phyloP scores from a whole-genome alignment of 1,140 invertebrate species.

The Hermetia illucens region DNA sequence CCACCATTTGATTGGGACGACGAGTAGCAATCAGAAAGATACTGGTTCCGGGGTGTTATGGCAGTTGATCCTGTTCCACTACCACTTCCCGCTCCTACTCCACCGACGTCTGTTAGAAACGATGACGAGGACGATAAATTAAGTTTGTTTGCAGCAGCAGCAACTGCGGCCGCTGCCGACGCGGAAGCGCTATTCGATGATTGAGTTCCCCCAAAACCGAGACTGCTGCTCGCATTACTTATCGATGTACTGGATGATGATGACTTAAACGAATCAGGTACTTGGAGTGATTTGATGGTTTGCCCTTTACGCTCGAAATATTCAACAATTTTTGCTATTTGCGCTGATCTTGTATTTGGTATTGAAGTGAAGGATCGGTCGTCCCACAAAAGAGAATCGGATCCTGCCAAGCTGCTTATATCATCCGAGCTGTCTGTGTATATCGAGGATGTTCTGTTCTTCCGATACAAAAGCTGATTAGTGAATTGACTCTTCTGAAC shows the following conservation, averaged over 20 bases:
- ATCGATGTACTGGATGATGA: constrained; percentile 16
- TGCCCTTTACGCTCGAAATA: constrained; percentile 69
- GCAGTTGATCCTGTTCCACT: too few species aligned
- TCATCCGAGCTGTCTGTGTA: constrained; percentile 79
- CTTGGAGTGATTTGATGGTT: constrained; percentile 29
- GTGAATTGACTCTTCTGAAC: constrained; percentile 27
- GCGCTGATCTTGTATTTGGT: constrained; percentile 38
- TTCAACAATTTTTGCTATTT: constrained; percentile 76
- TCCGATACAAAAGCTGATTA: constrained; percentile 38
- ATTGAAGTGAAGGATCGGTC: constrained; percentile 38
- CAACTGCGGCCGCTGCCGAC: constrained; percentile 13
- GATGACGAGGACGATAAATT: too few species aligned
- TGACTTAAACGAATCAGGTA: constrained; percentile 17
- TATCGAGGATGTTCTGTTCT: constrained; percentile 64
- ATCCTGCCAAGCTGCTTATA: constrained; percentile 61
- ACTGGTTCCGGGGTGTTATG: too few species aligned
- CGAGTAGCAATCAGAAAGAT: too few species aligned
- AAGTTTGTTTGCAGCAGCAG: constrained; percentile 14
- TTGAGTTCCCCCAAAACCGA: too few species aligned
- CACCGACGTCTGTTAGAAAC: too few species aligned
- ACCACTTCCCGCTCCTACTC: too few species aligned
- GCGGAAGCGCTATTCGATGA: constrained; percentile 3
- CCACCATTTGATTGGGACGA: too few species aligned
- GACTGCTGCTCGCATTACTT: too few species aligned
- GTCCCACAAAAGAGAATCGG: constrained; percentile 53